Conservation (phyloP, 2,888 invertebrate genomes). For the Deilephila porcellus region DNA sequence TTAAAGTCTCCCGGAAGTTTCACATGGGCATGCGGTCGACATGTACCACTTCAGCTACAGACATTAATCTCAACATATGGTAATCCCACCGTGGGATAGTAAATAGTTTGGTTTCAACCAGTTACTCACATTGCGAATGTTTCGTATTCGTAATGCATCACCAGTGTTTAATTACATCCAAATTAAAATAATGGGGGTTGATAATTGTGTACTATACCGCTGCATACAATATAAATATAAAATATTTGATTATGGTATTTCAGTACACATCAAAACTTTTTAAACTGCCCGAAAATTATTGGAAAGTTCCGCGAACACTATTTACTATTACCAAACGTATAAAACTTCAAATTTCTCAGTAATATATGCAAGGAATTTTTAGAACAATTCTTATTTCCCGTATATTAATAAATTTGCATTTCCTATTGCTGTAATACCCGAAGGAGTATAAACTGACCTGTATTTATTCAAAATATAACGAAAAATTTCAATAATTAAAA, state of each 20-base stretch:
- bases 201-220: too few relatives aligned
- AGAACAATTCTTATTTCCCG: too few relatives aligned
- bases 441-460: not conserved
- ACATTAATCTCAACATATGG: constrained; percentile 15
- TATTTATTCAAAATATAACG: not conserved
- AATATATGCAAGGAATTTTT: too few relatives aligned
- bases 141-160: not conserved
- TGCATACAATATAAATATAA: too few relatives aligned
- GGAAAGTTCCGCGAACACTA: too few relatives aligned
- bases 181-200: too few relatives aligned
- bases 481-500: not conserved
- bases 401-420: not conserved
- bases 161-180: too few relatives aligned
- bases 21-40: not conserved
- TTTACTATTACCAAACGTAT: too few relatives aligned
- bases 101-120: not conserved
- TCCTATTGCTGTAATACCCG: not conserved
- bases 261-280: too few relatives aligned
- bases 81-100: not conserved
- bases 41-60: not conserved
- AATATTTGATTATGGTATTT: too few relatives aligned
- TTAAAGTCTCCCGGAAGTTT: not conserved
- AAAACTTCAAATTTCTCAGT: too few relatives aligned
- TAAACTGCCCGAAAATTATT: too few relatives aligned
- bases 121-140: not conserved